phyloP scores from a whole-genome alignment of 2,888 invertebrate species.

The Brachypterus glaber region DNA sequence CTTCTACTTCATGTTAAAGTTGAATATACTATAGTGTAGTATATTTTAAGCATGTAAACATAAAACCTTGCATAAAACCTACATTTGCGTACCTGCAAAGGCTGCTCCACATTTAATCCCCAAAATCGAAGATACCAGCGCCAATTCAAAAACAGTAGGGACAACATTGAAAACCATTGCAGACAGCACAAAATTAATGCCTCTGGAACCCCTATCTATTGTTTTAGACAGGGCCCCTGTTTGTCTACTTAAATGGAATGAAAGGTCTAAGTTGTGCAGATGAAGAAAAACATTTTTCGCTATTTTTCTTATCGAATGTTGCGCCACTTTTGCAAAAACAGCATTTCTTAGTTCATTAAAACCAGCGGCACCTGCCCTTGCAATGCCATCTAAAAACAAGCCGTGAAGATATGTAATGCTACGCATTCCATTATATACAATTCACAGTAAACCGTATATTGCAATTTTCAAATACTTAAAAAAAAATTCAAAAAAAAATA shows the following conservation, averaged over 20 bases:
- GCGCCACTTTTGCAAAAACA: conserved; percentile 95
- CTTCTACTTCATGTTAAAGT: no score
- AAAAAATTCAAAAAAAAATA: no score
- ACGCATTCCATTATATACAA: no score
- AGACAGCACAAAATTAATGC: conserved; percentile 92
- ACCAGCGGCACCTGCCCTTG: conserved; percentile 79
- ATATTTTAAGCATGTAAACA: no score
- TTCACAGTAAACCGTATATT: no score
- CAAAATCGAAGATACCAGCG: conserved; percentile 79
- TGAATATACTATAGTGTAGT: no score
- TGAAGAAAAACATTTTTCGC: conserved; percentile 94
- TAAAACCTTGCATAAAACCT: no score
- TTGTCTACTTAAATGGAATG: conserved; percentile 88
- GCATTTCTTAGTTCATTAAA: conserved; percentile 97
- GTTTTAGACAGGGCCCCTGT: conserved; percentile 67
- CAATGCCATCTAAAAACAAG: conserved; percentile 86
- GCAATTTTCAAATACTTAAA: no score
- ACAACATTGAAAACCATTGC: conserved; percentile 97
- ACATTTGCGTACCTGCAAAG: conserved; percentile 46
- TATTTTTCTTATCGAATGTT: conserved; percentile 89
- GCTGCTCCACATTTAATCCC: conserved; percentile 60
- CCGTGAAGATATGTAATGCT: no score
- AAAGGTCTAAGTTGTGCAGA: conserved; percentile 86
- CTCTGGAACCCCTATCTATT: conserved; percentile 84
- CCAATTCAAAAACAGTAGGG: conserved; percentile 90